phyloP scores from a whole-genome alignment of 1,140 invertebrate species.

The Oppia nitens region DNA sequence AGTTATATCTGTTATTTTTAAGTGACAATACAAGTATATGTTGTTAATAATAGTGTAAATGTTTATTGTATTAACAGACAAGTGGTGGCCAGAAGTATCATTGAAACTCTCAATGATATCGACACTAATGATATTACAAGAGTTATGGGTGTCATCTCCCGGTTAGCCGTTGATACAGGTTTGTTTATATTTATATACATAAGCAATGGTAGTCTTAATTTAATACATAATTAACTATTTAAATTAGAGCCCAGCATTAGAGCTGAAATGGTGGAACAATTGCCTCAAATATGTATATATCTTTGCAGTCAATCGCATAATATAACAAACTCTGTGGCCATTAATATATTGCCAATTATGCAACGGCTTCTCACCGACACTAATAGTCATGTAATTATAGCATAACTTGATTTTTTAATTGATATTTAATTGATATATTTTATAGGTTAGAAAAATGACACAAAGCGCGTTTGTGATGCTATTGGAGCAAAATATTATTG shows the following conservation, averaged over 20 bases:
- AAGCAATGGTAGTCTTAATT: background rate
- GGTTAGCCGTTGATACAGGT: slow-evolving; percentile 33
- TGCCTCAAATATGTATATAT: slow-evolving; percentile 43
- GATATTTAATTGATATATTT: slow-evolving; percentile 11
- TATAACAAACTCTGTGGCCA: slow-evolving; percentile 30
- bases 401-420: background rate
- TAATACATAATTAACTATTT: background rate
- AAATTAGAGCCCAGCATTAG: slow-evolving; percentile 37
- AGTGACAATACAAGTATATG: no score
- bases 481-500: slow-evolving; percentile 22
- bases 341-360: slow-evolving; percentile 41
- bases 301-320: slow-evolving; percentile 35
- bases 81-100: slow-evolving; percentile 31
- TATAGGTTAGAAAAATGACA: slow-evolving; percentile 30
- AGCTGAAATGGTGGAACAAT: slow-evolving; percentile 43
- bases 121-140: slow-evolving; percentile 25
- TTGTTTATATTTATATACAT: slow-evolving; percentile 15
- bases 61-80: slow-evolving; percentile 26
- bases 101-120: slow-evolving; percentile 31
- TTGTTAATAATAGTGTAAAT: background rate
- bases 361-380: slow-evolving; percentile 39
- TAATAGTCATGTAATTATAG: slow-evolving; percentile 38
- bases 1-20: no score
- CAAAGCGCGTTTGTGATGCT: slow-evolving; percentile 29
- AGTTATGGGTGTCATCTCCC: slow-evolving; percentile 30